A percentile compares a stretch with the other conserved stretches of the same genome.
Conservation (phyloP, 2,888 invertebrate species). For the Conops quadrifasciatus region DNA sequence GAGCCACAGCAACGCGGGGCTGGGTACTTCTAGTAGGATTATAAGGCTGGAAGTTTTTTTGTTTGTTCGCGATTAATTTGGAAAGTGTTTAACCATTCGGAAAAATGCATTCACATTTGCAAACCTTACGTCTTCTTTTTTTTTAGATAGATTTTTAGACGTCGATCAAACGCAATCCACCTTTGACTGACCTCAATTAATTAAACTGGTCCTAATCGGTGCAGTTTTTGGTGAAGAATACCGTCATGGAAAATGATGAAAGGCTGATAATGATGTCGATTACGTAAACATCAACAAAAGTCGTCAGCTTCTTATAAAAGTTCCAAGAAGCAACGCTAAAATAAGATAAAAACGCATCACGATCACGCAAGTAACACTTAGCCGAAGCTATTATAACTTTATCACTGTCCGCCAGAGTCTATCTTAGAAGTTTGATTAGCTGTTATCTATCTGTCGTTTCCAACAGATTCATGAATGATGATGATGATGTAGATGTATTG, state of each 20-base stretch:
- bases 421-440: conserved; percentile 14
- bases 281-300: conserved; percentile 9
- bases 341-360: background rate
- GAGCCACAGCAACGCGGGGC: too few relatives aligned
- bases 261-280: conserved; percentile 17
- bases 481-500: too few relatives aligned
- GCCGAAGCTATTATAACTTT: background rate
- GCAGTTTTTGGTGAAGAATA: too few relatives aligned
- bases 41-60: too few relatives aligned
- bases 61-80: too few relatives aligned
- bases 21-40: too few relatives aligned
- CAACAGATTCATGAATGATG: background rate
- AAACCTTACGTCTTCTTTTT: too few relatives aligned
- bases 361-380: background rate
- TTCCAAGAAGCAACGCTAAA: conserved; percentile 3
- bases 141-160: too few relatives aligned
- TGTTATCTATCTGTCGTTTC: conserved; percentile 11
- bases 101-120: too few relatives aligned
- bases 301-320: conserved; percentile 24
- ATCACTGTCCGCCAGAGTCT: conserved; percentile 12
- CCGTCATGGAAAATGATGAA: background rate
- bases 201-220: background rate
- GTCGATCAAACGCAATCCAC: too few relatives aligned
- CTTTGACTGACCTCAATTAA: background rate
- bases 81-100: too few relatives aligned